phyloP scores from a whole-genome alignment of 2,113 vertebrate species.

The Urocolius indicus region DNA sequence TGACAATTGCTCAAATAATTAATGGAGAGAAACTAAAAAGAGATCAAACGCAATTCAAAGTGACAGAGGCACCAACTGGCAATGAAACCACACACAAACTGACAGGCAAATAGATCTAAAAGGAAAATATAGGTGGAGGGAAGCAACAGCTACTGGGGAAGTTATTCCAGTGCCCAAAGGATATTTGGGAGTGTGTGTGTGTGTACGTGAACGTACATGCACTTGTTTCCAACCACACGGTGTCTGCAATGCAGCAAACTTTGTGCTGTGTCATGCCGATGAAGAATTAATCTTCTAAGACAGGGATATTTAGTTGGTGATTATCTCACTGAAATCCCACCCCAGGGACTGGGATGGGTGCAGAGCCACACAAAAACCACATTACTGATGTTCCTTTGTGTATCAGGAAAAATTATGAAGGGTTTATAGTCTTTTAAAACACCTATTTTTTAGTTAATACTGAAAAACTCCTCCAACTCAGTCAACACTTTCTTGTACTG shows the following conservation, averaged over 20 bases:
- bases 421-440: neutral
- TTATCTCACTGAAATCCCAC: neutral
- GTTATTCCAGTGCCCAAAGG: neutral
- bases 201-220: neutral
- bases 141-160: neutral
- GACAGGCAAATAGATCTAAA: neutral
- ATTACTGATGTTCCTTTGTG: neutral
- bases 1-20: neutral
- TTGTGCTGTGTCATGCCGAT: slow-evolving; percentile 51
- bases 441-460: neutral
- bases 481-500: neutral
- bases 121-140: neutral
- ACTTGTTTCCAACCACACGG: neutral
- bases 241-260: slow-evolving; percentile 71
- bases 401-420: neutral
- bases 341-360: neutral
- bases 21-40: neutral
- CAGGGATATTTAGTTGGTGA: neutral
- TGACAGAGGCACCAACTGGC: neutral
- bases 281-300: neutral
- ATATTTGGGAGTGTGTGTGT: neutral
- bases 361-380: neutral
- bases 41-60: neutral
- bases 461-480: neutral
- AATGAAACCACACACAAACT: neutral